Conservation (phyloP, 2,888 invertebrate genomes). For the Dione vanillae region DNA sequence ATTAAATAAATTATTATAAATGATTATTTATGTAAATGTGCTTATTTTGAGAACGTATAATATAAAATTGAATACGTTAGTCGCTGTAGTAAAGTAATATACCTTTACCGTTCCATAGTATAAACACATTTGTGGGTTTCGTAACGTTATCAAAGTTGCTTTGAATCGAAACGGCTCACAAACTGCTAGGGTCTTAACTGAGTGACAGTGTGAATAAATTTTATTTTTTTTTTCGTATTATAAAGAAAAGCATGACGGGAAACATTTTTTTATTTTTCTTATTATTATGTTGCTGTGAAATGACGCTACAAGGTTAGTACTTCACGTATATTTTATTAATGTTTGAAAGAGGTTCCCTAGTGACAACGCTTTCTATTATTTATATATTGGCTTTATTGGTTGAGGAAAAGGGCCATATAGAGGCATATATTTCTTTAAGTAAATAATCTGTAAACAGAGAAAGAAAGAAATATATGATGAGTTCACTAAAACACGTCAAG, state of each 20-base stretch:
- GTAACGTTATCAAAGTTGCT: slow-evolving; percentile 29
- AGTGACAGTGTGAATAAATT: slow-evolving; percentile 33
- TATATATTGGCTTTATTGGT: too few species aligned
- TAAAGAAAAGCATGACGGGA: slow-evolving; percentile 20
- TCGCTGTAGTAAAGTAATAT: slow-evolving; percentile 13
- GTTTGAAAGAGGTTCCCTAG: too few species aligned
- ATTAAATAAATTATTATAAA: too few species aligned
- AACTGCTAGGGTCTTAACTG: slow-evolving; percentile 28
- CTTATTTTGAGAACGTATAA: background rate
- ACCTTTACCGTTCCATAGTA: slow-evolving; percentile 7
- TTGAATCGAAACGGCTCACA: slow-evolving; percentile 32
- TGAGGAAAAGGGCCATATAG: too few species aligned
- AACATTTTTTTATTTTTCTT: slow-evolving; percentile 17
- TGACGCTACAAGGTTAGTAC: slow-evolving; percentile 35
- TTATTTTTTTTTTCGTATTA: background rate
- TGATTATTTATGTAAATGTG: too few species aligned
- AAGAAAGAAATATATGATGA: too few species aligned
- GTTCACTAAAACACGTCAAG: too few species aligned
- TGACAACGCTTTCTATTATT: too few species aligned
- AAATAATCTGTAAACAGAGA: too few species aligned
- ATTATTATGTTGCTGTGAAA: slow-evolving; percentile 26
- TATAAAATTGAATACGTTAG: background rate
- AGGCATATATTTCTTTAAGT: too few species aligned
- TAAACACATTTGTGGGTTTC: slow-evolving; percentile 23
- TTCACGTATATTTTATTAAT: background rate